Evolutionary conservation across 2,797 vertebrate species (phyloP), one percentile per base, ranked within the genome.

Genomic region (Eutrigla gurnardus): DNA sequence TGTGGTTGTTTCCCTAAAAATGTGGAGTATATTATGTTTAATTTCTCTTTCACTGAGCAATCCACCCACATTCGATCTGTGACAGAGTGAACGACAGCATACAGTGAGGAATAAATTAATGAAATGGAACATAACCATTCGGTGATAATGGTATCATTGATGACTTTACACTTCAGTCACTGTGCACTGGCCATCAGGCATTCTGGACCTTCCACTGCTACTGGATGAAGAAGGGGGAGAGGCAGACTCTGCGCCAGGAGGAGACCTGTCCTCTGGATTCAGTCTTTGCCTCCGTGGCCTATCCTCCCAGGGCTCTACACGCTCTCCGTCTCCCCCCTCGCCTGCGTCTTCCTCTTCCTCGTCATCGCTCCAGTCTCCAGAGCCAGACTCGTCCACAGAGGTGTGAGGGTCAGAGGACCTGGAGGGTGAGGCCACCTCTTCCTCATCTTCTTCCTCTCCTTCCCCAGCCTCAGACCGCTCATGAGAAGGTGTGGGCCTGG

Each of bases 121-220:
- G 82, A 76, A 89, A 78, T 77, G 86, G 70, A 90, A 88, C 73
- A 63, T 37, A 75, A 85, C 83, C 75, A 78, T 82, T 80, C 75
- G 52, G 72, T 79, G 70, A 62, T 63, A 74, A 80, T 81, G 88
- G 73, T 83, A 77, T 80, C 90, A 90, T 14, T 54, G 42, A 80
- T 54, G 65, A 83, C 73, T 82, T 97, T 95, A 99, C 93, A 99
- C 98, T 93, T 99, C 97, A 86, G 97, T 99, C 93, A 99, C 95
- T 80, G 97, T 98, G 94, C 97, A 99, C 94, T 99, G 98, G 92
- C 98, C 98, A 62, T 99, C 98, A 12, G 98, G 97, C 93, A 97
- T 96, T 86, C 98, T 96, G 77, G 97, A 98, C 82, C 97, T 96
- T 75, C 95, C 96, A 2, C 88, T 94, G 78, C 93, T 91, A 89